A percentile compares a stretch with the other conserved stretches of the same genome.
phyloP scores from a whole-genome alignment of 2,113 vertebrate genomes.

The Zootoca vivipara region DNA sequence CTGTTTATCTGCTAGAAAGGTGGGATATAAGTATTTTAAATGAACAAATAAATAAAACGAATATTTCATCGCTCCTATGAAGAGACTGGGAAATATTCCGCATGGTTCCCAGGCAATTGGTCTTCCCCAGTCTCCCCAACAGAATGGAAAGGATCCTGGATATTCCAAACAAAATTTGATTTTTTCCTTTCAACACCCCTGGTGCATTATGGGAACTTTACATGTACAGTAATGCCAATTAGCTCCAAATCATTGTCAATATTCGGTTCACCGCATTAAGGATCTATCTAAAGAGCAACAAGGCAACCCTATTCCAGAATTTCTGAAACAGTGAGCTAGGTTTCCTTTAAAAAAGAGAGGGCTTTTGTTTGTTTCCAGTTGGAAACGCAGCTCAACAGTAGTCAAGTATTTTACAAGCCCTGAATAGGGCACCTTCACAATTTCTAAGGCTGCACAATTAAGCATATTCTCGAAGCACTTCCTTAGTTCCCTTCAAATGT shows the following conservation, averaged over 20 bases:
- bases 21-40: not conserved
- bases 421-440: slow-evolving; percentile 67
- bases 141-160: not conserved
- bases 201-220: not conserved
- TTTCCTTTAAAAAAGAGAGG: not conserved
- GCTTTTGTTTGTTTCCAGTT: slow-evolving; percentile 11
- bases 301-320: not conserved
- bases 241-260: slow-evolving; percentile 1
- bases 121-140: too few relatives aligned
- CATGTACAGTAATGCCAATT: not conserved
- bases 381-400: slow-evolving; percentile 44
- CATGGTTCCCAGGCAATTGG: not conserved
- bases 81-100: not conserved
- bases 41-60: not conserved
- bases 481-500: slow-evolving; percentile 54
- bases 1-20: not conserved
- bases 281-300: not conserved
- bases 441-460: slow-evolving; percentile 73
- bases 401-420: slow-evolving; percentile 57
- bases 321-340: not conserved
- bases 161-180: not conserved
- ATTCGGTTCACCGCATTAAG: not conserved
- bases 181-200: not conserved
- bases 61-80: not conserved
- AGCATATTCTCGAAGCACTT: slow-evolving; percentile 66